A percentile compares a stretch with the other conserved stretches of the same genome.
Evolutionary conservation across 37 sponge, comb jelly and placozoan species (phyloP).

Genomic region (Ianthella basta): DNA sequence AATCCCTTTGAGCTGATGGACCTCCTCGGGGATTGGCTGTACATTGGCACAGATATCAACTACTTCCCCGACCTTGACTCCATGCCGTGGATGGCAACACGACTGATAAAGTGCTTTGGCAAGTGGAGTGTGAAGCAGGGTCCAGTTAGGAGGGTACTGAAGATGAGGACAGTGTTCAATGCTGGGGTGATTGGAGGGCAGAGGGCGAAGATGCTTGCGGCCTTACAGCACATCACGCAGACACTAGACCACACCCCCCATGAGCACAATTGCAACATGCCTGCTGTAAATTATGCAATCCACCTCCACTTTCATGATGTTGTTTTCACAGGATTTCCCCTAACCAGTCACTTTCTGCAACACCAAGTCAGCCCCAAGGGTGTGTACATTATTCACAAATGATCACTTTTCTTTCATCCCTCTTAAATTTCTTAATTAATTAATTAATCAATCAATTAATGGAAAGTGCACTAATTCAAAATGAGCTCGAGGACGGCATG

Average conservation of each 20-base stretch:
- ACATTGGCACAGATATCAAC: slow-evolving; percentile 72
- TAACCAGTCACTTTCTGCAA: slow-evolving; percentile 58
- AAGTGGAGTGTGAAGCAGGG: slow-evolving; percentile 6
- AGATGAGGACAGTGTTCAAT: slow-evolving; percentile 64
- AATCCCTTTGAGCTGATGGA: slow-evolving; percentile 70
- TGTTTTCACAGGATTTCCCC: slow-evolving; percentile 67
- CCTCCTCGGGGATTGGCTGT: slow-evolving; percentile 64
- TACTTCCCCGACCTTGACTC: slow-evolving; percentile 58
- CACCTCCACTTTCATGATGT: slow-evolving; percentile 48
- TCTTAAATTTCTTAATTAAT: not conserved
- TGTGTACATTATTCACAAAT: slow-evolving; percentile 72
- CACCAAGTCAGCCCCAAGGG: slow-evolving; percentile 60
- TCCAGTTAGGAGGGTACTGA: not conserved
- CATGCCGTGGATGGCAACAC: slow-evolving; percentile 52
- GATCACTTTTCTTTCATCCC: not conserved
- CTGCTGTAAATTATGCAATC: slow-evolving; percentile 62
- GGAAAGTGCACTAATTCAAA: no score
- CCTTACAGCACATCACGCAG: slow-evolving; percentile 22
- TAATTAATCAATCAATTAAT: no score
- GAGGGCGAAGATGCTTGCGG: slow-evolving; percentile 37
- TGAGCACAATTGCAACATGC: slow-evolving; percentile 72
- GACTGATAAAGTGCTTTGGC: slow-evolving; percentile 55
- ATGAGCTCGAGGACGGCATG: no score
- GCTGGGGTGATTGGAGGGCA: slow-evolving; percentile 66
- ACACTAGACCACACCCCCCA: slow-evolving; percentile 44